These are phyloP conservation scores for Hirtodrosophila alboralis DNA, from an alignment of 2,888 invertebrate species.

Conservation along the genomic window DNA sequence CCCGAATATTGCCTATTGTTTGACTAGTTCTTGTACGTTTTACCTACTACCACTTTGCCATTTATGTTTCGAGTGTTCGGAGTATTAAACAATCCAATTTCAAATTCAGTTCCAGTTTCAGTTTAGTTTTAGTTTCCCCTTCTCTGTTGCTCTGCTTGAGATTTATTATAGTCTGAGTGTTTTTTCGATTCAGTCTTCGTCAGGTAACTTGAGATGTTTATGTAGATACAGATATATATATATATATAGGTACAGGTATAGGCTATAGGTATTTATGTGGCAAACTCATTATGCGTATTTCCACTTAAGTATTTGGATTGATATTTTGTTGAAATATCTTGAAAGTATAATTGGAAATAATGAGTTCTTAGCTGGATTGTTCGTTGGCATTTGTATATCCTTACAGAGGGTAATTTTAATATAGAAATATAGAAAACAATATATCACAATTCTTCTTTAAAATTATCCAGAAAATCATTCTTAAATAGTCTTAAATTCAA, in stretches of 20 bases:
- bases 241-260: too few species aligned
- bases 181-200: constrained; percentile 25
- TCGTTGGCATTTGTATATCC: too few species aligned
- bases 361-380: too few species aligned
- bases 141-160: constrained; percentile 8
- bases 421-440: too few species aligned
- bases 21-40: constrained; percentile 22
- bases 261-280: too few species aligned
- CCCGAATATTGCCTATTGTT: constrained; percentile 37
- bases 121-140: constrained; percentile 28
- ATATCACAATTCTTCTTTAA: too few species aligned
- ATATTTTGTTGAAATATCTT: constrained; percentile 4
- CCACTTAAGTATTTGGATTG: constrained; percentile 18
- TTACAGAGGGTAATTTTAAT: too few species aligned
- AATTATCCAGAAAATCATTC: too few species aligned
- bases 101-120: constrained; percentile 39
- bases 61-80: constrained; percentile 26
- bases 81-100: constrained; percentile 41
- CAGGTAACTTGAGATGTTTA: constrained; percentile 65
- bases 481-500: not conserved
- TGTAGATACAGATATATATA: too few species aligned
- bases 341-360: too few species aligned
- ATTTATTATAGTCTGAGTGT: constrained; percentile 31
- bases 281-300: too few species aligned
- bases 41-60: constrained; percentile 19